Evolutionary conservation across 2,888 invertebrate genomes (phyloP).

Genomic region (Antitype chi): DNA sequence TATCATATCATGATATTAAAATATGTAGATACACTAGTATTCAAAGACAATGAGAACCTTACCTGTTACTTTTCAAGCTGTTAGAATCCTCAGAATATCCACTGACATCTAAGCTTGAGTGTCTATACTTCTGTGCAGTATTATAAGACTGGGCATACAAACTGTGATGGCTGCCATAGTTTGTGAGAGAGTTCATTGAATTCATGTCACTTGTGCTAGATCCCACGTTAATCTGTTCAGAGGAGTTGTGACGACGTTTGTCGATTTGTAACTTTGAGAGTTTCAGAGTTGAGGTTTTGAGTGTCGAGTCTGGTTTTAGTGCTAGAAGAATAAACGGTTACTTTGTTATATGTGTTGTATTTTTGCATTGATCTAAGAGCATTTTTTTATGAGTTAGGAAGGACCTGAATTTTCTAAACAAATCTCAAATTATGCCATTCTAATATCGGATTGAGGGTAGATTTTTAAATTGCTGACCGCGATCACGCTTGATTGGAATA

Average conservation of each 20-base stretch:
- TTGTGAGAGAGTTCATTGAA: conserved; percentile 82
- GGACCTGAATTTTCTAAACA: background rate
- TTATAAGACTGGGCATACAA: conserved; percentile 84
- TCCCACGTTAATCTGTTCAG: conserved; percentile 82
- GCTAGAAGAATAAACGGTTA: conserved; percentile 75
- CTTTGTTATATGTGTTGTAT: background rate
- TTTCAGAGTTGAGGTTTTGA: conserved; percentile 82
- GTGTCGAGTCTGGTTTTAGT: conserved; percentile 79
- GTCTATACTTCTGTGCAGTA: conserved; percentile 78
- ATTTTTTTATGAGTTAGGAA: background rate
- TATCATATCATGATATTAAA: too few relatives aligned
- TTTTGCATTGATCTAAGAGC: background rate
- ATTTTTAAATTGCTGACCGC: too few relatives aligned
- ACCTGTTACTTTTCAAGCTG: conserved; percentile 92
- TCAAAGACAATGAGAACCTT: conserved; percentile 56
- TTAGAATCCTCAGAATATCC: conserved; percentile 92
- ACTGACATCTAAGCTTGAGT: conserved; percentile 88
- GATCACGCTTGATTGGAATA: too few relatives aligned
- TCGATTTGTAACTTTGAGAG: conserved; percentile 89
- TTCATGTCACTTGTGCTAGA: conserved; percentile 75
- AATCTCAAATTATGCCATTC: background rate
- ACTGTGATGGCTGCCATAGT: conserved; percentile 86
- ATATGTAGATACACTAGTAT: background rate
- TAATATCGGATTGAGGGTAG: background rate
- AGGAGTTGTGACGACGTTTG: conserved; percentile 90